Evolutionary conservation across 2,113 vertebrate genomes (phyloP).

Genomic region (Acanthochromis polyacanthus): DNA sequence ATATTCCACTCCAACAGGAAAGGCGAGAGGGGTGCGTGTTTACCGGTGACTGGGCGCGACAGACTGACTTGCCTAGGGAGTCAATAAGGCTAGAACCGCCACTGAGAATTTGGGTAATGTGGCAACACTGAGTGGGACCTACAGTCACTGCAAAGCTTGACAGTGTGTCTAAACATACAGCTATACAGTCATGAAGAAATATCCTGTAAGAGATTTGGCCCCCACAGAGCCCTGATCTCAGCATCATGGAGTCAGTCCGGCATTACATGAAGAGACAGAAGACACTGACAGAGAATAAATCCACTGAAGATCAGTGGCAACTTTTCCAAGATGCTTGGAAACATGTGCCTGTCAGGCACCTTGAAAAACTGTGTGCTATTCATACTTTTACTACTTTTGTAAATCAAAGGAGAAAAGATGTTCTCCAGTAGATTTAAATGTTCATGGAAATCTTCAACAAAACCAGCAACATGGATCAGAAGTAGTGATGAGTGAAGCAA

Average conservation of each 20-base stretch:
- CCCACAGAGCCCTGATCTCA: neutral
- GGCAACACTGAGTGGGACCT: too few relatives aligned
- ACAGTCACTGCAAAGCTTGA: too few relatives aligned
- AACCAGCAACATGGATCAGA: neutral
- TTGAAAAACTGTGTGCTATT: neutral
- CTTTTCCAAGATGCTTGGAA: neutral
- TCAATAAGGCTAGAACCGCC: too few relatives aligned
- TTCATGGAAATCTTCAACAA: neutral
- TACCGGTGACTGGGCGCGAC: too few relatives aligned
- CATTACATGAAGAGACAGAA: neutral
- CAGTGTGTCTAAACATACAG: too few relatives aligned
- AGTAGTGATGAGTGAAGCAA: constrained; percentile 2
- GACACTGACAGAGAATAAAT: neutral
- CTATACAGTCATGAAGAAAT: too few relatives aligned
- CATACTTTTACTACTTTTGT: neutral
- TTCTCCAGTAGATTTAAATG: neutral
- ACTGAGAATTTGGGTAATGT: too few relatives aligned
- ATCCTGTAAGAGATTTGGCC: neutral
- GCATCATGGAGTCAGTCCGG: neutral
- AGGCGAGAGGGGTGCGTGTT: too few relatives aligned
- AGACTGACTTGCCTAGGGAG: too few relatives aligned
- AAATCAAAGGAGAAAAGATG: neutral
- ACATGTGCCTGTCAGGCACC: neutral
- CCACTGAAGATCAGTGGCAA: neutral
- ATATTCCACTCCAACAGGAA: too few relatives aligned